phyloP scores from a whole-genome alignment of 2,888 invertebrate species.

The Pachydiplax longipennis region DNA sequence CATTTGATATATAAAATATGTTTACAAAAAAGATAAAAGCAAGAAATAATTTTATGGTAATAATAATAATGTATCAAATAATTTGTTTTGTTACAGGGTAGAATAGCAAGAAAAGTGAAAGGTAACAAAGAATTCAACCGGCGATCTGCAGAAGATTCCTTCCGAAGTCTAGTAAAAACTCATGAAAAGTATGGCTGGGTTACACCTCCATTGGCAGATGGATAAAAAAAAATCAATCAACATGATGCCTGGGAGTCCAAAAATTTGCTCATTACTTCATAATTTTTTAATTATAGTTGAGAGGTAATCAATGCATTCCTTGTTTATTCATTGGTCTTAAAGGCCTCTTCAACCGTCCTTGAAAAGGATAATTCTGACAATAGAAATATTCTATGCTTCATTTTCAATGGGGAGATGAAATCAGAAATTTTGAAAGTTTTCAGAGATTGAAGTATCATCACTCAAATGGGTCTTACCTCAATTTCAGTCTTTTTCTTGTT shows the following conservation, averaged over 20 bases:
- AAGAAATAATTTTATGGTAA: neutral
- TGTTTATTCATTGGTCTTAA: conserved; percentile 8
- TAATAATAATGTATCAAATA: neutral
- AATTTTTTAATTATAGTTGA: conserved; percentile 18
- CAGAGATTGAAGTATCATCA: neutral
- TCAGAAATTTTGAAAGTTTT: neutral
- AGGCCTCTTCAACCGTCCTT: conserved; percentile 5
- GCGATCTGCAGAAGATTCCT: conserved; percentile 86
- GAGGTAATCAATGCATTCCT: conserved; percentile 29
- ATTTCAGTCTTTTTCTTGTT: neutral
- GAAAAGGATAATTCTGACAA: neutral
- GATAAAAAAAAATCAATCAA: conserved; percentile 61
- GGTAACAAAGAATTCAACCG: conserved; percentile 77
- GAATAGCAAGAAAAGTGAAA: conserved; percentile 80
- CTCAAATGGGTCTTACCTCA: neutral
- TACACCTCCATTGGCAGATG: conserved; percentile 84
- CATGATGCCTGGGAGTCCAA: neutral
- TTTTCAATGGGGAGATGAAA: neutral
- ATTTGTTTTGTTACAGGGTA: conserved; percentile 62
- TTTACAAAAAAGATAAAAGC: too few relatives aligned
- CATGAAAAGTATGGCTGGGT: conserved; percentile 94
- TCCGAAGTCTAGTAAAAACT: conserved; percentile 85
- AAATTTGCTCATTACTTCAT: conserved; percentile 33
- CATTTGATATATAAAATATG: too few relatives aligned
- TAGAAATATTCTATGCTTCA: neutral